A percentile compares a stretch with the other conserved stretches of the same genome.
Evolutionary conservation across 1,140 invertebrate genomes (phyloP).

Genomic region (Orchestia grillus): DNA sequence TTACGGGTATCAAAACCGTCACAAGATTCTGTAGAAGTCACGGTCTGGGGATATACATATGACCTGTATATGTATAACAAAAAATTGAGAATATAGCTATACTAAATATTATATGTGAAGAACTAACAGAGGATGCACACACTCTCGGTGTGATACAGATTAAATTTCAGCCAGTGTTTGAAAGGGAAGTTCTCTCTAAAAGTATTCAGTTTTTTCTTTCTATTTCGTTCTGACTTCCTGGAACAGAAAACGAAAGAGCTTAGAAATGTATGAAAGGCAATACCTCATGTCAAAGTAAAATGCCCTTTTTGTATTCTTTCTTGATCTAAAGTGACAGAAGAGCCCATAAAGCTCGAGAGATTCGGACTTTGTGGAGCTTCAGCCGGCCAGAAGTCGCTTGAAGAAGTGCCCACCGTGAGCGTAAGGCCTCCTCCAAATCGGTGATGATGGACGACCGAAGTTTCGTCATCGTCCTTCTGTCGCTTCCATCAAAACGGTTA

Average conservation of each 20-base stretch:
- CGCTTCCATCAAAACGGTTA: background rate
- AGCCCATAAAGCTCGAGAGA: background rate
- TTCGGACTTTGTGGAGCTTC: background rate
- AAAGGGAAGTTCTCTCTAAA: background rate
- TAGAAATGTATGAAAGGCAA: no score
- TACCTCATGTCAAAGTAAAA: background rate
- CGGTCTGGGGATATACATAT: no score
- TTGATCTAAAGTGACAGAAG: background rate
- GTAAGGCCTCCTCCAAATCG: background rate
- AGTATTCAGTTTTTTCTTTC: background rate
- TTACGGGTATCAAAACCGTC: no score
- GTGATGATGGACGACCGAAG: background rate
- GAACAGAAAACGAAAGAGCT: no score
- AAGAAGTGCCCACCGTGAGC: background rate
- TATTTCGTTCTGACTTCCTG: no score
- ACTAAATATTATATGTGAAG: no score
- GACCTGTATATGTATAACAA: no score
- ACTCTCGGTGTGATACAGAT: no score
- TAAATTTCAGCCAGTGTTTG: background rate
- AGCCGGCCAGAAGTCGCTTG: background rate
- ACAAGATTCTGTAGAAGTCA: no score
- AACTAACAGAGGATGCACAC: no score
- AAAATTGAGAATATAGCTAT: no score
- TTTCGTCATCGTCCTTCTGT: background rate
- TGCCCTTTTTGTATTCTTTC: background rate